Conservation (phyloP, 2,888 invertebrate genomes). For the Nesidiocoris tenuis region DNA sequence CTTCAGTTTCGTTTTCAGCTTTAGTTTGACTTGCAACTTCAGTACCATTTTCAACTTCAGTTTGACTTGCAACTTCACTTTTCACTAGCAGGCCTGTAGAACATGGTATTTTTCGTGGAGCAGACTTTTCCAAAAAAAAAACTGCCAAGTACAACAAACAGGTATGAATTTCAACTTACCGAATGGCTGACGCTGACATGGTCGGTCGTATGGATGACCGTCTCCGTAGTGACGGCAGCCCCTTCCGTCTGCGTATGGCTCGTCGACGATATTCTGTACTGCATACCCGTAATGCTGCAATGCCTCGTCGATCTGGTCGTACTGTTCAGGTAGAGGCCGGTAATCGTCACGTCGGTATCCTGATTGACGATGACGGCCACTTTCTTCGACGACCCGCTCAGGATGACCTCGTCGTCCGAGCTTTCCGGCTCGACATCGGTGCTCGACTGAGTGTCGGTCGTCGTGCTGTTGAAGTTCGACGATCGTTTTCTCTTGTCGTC, state of each 20-base stretch:
- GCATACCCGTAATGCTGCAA: conserved; percentile 81
- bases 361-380: conserved; percentile 78
- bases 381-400: conserved; percentile 57
- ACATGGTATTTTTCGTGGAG: too few relatives aligned
- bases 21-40: too few relatives aligned
- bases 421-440: conserved; percentile 55
- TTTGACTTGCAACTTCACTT: too few relatives aligned
- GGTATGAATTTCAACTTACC: conserved; percentile 37
- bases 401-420: conserved; percentile 49
- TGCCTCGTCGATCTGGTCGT: conserved; percentile 78
- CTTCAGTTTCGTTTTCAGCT: too few relatives aligned
- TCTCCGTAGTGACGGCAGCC: conserved; percentile 63
- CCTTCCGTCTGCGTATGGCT: conserved; percentile 84
- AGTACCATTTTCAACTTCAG: too few relatives aligned
- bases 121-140: too few relatives aligned
- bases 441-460: conserved; percentile 61
- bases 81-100: too few relatives aligned
- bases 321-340: conserved; percentile 77
- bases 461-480: conserved; percentile 49
- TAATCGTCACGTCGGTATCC: conserved; percentile 86
- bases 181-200: conserved; percentile 49
- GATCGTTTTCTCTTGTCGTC: conserved; percentile 44
- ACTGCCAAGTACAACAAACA: too few relatives aligned
- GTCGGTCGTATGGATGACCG: conserved; percentile 52
- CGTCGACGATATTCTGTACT: conserved; percentile 83